Evolutionary conservation across 2,888 invertebrate species (phyloP).

Genomic region (Lymantria monacha): DNA sequence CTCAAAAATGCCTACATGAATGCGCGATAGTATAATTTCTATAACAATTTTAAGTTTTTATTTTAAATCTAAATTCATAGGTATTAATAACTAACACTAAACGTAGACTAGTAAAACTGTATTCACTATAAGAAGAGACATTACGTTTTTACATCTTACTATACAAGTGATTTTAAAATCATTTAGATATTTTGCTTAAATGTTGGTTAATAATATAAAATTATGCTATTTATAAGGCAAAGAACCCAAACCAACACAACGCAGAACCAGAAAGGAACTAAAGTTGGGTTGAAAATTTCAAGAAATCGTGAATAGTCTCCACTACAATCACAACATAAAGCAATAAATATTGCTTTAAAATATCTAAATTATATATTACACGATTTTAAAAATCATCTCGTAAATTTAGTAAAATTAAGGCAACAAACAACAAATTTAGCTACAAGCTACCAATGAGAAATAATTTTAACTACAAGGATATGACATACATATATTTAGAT

Average conservation of each 20-base stretch:
- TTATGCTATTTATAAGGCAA: too few relatives aligned
- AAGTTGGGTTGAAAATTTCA: too few relatives aligned
- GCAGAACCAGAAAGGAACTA: too few relatives aligned
- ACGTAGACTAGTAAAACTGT: constrained; percentile 72
- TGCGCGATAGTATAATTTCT: too few relatives aligned
- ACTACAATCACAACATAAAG: too few relatives aligned
- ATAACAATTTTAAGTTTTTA: neutral
- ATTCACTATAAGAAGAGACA: constrained; percentile 51
- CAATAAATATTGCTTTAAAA: too few relatives aligned
- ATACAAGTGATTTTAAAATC: neutral
- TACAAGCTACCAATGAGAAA: constrained; percentile 47
- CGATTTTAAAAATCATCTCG: too few relatives aligned
- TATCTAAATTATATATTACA: too few relatives aligned
- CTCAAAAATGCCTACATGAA: too few relatives aligned
- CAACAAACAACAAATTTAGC: constrained; percentile 53
- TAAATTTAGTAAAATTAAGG: constrained; percentile 38
- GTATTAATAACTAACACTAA: constrained; percentile 60
- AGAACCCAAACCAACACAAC: too few relatives aligned
- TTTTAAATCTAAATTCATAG: constrained; percentile 55
- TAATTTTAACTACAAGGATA: constrained; percentile 21
- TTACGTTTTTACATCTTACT: constrained; percentile 8
- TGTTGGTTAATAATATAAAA: too few relatives aligned
- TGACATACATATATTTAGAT: constrained; percentile 4
- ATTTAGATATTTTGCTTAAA: neutral
- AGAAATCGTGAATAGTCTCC: too few relatives aligned